Evolutionary conservation across 2,797 vertebrate genomes (phyloP).

Genomic region (Morelia viridis): DNA sequence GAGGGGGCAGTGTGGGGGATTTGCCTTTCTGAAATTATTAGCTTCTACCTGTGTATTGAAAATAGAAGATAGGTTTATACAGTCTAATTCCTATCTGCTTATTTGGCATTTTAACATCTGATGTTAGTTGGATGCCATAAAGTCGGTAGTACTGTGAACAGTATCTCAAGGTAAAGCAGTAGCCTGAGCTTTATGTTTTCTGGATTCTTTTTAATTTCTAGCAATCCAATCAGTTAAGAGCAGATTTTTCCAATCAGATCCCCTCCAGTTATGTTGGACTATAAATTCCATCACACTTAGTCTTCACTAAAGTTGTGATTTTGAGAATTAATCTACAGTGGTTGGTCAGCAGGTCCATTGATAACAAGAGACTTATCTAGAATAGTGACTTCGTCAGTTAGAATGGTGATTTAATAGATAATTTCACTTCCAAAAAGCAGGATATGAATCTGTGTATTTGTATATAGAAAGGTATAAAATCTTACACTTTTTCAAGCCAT

Average conservation of each 20-base stretch:
- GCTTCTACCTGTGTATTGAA: neutral
- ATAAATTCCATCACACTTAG: no score
- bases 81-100: neutral
- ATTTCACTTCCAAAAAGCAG: neutral
- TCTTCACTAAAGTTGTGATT: neutral
- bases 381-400: neutral
- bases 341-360: neutral
- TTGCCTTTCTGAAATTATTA: neutral
- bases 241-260: no score
- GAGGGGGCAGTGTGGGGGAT: neutral
- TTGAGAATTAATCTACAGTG: neutral
- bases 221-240: neutral
- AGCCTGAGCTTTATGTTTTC: no score
- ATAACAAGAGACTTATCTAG: neutral
- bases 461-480: neutral
- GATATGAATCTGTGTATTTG: neutral
- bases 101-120: neutral
- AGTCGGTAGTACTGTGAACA: no score
- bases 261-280: no score
- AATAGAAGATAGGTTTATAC: neutral
- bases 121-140: neutral
- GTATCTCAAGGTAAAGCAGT: no score
- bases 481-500: neutral
- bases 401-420: neutral
- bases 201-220: neutral